Evolutionary conservation across 1,140 invertebrate species (phyloP).

Genomic region (Eumaeus atala): DNA sequence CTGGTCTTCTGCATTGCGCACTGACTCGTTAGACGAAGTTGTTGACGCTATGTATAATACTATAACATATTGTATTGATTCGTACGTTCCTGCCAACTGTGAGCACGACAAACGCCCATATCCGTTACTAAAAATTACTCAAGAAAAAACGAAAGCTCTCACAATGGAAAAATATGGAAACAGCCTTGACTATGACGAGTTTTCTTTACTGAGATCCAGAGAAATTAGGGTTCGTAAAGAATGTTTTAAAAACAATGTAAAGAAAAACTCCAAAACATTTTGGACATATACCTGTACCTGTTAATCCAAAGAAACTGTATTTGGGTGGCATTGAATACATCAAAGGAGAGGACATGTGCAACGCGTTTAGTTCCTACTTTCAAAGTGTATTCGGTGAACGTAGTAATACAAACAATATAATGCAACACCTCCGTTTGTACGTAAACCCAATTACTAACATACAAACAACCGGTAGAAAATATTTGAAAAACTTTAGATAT

Average conservation of each 20-base stretch:
- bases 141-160: constrained; percentile 12
- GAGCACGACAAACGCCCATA: too few species aligned
- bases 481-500: too few species aligned
- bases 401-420: too few species aligned
- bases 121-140: too few species aligned
- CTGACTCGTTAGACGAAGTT: background rate
- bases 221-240: constrained; percentile 10
- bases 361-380: too few species aligned
- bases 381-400: too few species aligned
- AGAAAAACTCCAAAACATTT: constrained; percentile 11
- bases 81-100: too few species aligned
- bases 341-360: background rate
- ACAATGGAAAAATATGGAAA: constrained; percentile 18
- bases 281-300: constrained; percentile 4
- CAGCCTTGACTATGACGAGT: constrained; percentile 14
- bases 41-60: background rate
- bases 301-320: background rate
- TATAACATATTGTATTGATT: too few species aligned
- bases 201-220: background rate
- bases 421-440: too few species aligned
- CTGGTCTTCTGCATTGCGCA: background rate
- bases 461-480: too few species aligned
- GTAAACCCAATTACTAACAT: too few species aligned
- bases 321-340: background rate
- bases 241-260: constrained; percentile 16